Base-by-base conservation (phyloP, 2,888 invertebrate genomes). In the Ypsolopha sequella region DNA sequence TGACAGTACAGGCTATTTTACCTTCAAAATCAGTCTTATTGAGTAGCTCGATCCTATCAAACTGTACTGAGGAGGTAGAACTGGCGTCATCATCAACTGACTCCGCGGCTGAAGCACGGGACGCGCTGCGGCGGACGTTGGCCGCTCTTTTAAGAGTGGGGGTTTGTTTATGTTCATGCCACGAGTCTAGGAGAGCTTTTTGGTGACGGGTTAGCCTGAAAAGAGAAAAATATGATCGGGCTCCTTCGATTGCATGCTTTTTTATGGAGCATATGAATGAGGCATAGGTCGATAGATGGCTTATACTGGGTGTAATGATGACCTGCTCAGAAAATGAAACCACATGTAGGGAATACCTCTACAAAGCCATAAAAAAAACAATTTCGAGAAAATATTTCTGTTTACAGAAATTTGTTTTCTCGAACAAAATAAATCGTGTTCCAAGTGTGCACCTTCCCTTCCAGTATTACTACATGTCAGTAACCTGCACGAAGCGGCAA, bases 21-120 rank as follows among this genome's bases (percentile, higher is more conserved):
- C 88, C 88, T 65, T 87, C 75, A 65, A 86, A 88, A 34, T 80
- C 76, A 2, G 70, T 62, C 54, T 82, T 88, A 55, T 85, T 84
- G 14, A 88, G 60, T 24, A 88, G 60, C 39, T 69, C 69, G 57
- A 88, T 80, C 11, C 88, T 76, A 57, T 88, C 88, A 0, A 88
- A 48, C 0, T 33, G 46, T 35, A 11, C 34, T n/a, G 48, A 34
- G 10, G 44, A 38, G 46, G 34, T 51, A 7, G 52, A 56, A 52
- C 41, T 52, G 24, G 35, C 46, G 35, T 46, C 50, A 7, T 41
- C 36, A 9, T 43, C 50, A 11, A 8, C 41, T n/a, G 52, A 9
- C 52, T 11, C 10, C 56, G 54, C 44, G 53, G 35, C 44, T 57
- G 49, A 47, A 49, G 9, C 35, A 62, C 41, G 11, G 6, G 45